Percentiles rank a stretch among this genome's conserved stretches.
Evolutionary conservation across 2,113 vertebrate species (phyloP).

Genomic region (Nannospalax galili): DNA sequence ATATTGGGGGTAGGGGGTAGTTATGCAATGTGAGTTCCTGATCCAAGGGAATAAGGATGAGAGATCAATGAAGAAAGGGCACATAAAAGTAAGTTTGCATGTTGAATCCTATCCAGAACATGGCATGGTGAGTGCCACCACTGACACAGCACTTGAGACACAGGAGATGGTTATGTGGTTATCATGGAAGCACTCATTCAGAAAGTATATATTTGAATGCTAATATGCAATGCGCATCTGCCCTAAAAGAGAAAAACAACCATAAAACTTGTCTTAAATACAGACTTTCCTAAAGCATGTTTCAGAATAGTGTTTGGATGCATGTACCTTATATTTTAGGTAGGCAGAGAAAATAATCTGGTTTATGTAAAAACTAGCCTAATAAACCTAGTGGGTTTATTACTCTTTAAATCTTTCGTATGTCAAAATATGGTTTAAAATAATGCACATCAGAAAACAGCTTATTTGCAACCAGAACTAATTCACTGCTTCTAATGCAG

Average conservation of each 20-base stretch:
- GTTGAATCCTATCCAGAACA: neutral
- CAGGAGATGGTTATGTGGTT: neutral
- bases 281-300: constrained; percentile 33
- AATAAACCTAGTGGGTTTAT: constrained; percentile 20
- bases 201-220: neutral
- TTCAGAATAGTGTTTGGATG: constrained; percentile 40
- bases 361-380: constrained; percentile 29
- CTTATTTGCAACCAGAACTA: neutral
- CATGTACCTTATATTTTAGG: constrained; percentile 17
- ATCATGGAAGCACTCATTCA: neutral
- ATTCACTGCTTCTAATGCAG: neutral
- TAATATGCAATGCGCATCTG: neutral
- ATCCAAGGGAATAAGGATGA: neutral
- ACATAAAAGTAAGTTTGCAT: neutral
- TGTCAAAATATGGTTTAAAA: constrained; percentile 16
- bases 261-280: constrained; percentile 20
- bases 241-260: neutral
- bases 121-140: neutral
- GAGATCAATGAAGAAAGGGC: neutral
- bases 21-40: neutral
- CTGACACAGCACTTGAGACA: constrained; percentile 1
- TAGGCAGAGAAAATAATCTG: constrained; percentile 12
- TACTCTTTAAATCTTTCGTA: neutral
- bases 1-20: too few species aligned
- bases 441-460: neutral